Evolutionary conservation across 53 echinoderm and acorn worm species (phyloP), one percentile per base, ranked within the genome.

Genomic region (Antedon mediterranea): DNA sequence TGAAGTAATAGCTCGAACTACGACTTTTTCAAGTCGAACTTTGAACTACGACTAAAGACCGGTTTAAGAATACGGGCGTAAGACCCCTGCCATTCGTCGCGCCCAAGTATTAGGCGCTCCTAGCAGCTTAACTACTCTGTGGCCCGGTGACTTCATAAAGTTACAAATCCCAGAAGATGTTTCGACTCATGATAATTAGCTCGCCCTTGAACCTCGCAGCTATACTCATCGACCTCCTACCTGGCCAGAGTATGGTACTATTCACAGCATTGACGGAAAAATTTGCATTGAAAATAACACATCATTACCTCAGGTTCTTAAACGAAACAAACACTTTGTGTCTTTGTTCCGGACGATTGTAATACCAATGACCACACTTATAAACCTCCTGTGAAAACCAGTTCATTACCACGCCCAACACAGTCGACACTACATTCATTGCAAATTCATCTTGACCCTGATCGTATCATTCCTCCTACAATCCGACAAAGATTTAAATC

Each of bases 391-490:
- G 37, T 37, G 11, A 37, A 37, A n/a, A n/a, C n/a, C 37, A 37
- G 11, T 37, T 37, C 37, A 37, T 37, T 37, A 37, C 37, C 37
- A 11, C 11, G 4, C 37, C 4, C 11, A 37, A 37, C 80, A 31
- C 15, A 31, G 80, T 9, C 9, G 30, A 72, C 30, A 26, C 18
- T 6, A 43, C 28, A 42, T 2, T 30, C 37, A 37, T 37, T 11
- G 37, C 37, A 37, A 37, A 37, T 73, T 3, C 81, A 71, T 28
- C 30, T 81, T 33, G 81, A 85, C 33, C 81, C 76, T 15, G 76
- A 80, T 33, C 0, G 75, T 27, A 76, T 76, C 5, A 43, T 84
- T 30, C 32, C 79, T 28, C 0, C 33, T 4, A 29, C 78, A 29
- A 34, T 72, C 8, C 74, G 75, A 73, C 72, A 73, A 5, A 28